Evolutionary conservation across 2,797 vertebrate species (phyloP).

Genomic region (Karalla daura): DNA sequence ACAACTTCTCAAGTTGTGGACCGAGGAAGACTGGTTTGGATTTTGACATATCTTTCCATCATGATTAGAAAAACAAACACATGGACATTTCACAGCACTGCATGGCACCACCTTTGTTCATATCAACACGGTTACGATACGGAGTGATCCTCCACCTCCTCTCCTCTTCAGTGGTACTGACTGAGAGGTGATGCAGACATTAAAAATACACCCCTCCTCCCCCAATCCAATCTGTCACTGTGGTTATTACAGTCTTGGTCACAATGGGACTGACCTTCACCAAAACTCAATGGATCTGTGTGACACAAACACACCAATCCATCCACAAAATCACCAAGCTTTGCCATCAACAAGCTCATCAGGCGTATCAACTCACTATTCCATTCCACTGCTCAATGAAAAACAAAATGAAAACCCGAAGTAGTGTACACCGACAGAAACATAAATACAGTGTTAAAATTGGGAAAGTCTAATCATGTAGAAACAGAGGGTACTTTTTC

Average conservation of each 20-base stretch:
- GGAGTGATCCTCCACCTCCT: constrained; percentile 18
- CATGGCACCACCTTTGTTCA: constrained; percentile 1
- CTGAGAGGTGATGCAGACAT: constrained; percentile 55
- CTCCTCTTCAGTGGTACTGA: constrained; percentile 48
- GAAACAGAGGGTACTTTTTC: not conserved
- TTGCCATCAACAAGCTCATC: constrained; percentile 27
- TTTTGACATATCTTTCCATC: not conserved
- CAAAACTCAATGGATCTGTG: constrained; percentile 75
- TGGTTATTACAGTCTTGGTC: constrained; percentile 71
- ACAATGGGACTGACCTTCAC: constrained; percentile 80
- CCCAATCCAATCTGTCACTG: constrained; percentile 67
- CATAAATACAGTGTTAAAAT: not conserved
- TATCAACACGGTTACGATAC: not conserved
- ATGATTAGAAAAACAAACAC: constrained; percentile 19
- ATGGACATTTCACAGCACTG: not conserved
- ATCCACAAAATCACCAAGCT: constrained; percentile 52
- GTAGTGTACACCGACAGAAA: too few species aligned
- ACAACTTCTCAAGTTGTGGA: not conserved
- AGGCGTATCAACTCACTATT: constrained; percentile 24
- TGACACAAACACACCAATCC: constrained; percentile 58
- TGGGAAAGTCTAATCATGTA: not conserved
- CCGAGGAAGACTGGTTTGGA: too few species aligned
- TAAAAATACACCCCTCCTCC: constrained; percentile 59
- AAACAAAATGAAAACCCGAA: constrained; percentile 15
- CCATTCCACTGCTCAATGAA: too few species aligned